phyloP scores from a whole-genome alignment of 2,888 invertebrate genomes.

The Rugalucina vietnamica region DNA sequence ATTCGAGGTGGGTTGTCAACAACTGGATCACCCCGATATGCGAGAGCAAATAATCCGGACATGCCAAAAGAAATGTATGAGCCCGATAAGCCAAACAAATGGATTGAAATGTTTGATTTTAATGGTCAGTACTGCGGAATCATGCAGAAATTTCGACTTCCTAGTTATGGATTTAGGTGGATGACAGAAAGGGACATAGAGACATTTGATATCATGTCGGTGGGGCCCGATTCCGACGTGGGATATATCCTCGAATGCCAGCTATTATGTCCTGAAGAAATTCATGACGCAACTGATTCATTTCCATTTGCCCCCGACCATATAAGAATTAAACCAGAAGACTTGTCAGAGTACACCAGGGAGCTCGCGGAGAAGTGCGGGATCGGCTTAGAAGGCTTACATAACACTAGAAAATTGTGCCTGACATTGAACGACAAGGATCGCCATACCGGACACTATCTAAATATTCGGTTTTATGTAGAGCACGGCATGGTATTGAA shows the following conservation, averaged over 20 bases:
- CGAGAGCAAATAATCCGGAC: conserved; percentile 13
- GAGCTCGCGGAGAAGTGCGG: background rate
- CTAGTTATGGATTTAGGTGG: conserved; percentile 18
- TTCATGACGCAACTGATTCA: conserved; percentile 2
- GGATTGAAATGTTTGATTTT: conserved; percentile 17
- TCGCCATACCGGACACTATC: background rate
- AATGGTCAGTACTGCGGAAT: conserved; percentile 15
- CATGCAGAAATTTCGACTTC: conserved; percentile 5
- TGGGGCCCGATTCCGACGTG: conserved; percentile 1
- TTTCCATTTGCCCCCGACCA: conserved; percentile 16
- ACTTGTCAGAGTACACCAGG: conserved; percentile 21
- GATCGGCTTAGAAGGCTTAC: background rate
- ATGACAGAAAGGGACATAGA: conserved; percentile 14
- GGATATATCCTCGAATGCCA: conserved; percentile 23
- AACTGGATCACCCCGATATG: background rate
- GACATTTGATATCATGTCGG: background rate
- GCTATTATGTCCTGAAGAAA: background rate
- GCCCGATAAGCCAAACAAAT: background rate
- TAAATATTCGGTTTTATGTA: background rate
- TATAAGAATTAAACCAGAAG: background rate
- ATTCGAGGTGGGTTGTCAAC: conserved; percentile 19
- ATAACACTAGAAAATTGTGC: background rate
- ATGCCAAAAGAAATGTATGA: conserved; percentile 10
- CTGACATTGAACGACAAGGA: background rate
- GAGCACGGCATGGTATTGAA: background rate